Evolutionary conservation across 2,797 vertebrate species (phyloP).

Genomic region (Peromyscus eremicus): DNA sequence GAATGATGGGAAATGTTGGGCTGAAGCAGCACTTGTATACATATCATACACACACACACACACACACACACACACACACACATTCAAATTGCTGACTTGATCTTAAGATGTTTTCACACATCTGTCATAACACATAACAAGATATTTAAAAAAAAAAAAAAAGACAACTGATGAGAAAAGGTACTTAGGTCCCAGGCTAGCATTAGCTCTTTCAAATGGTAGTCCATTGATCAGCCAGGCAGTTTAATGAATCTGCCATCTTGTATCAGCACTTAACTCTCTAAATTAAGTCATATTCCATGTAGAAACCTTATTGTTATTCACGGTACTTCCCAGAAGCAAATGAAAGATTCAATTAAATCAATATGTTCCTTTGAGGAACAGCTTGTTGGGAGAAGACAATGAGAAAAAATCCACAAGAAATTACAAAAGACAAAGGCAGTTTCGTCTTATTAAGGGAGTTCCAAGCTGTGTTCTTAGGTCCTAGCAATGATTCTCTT

Average conservation of each 20-base stretch:
- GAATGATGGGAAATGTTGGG: not conserved
- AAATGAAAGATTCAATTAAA: slow-evolving; percentile 86
- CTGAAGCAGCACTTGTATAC: slow-evolving; percentile 7
- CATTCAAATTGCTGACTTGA: slow-evolving; percentile 55
- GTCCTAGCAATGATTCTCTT: not conserved
- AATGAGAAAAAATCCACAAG: slow-evolving; percentile 75
- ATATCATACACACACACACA: no score
- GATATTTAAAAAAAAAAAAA: slow-evolving; percentile 66
- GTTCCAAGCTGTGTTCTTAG: slow-evolving; percentile 42
- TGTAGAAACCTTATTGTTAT: slow-evolving; percentile 85
- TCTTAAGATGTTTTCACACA: slow-evolving; percentile 72
- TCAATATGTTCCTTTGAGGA: slow-evolving; percentile 81
- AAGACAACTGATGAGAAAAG: slow-evolving; percentile 74
- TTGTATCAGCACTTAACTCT: slow-evolving; percentile 82
- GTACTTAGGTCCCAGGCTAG: slow-evolving; percentile 53
- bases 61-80: no score
- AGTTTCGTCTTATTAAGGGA: slow-evolving; percentile 72
- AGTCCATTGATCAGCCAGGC: slow-evolving; percentile 79
- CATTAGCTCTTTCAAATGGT: slow-evolving; percentile 68
- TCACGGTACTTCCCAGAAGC: slow-evolving; percentile 80
- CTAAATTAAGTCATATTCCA: slow-evolving; percentile 84
- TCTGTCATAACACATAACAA: slow-evolving; percentile 69
- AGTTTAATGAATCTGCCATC: slow-evolving; percentile 84
- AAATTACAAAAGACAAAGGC: slow-evolving; percentile 72
- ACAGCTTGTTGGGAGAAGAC: slow-evolving; percentile 79